Conservation (phyloP, 2,113 vertebrate species). For the Tachysurus vachellii region DNA sequence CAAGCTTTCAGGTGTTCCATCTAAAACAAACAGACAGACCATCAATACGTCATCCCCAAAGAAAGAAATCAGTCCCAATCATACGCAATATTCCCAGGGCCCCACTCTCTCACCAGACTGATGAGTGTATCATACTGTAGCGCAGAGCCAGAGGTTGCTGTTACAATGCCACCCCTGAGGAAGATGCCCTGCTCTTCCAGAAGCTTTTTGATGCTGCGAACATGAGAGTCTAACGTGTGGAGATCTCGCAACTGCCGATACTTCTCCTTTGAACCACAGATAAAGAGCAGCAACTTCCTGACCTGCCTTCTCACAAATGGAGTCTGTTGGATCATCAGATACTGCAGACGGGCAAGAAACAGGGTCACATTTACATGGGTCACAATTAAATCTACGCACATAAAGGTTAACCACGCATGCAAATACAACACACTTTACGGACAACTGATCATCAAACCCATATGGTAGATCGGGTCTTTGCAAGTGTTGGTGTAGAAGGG, state of each 20-base stretch:
- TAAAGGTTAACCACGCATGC: not conserved
- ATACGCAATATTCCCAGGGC: not conserved
- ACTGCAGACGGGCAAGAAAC: slow-evolving; percentile 68
- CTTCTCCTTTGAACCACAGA: slow-evolving; percentile 98
- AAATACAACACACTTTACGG: not conserved
- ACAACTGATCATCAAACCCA: not conserved
- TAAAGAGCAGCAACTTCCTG: slow-evolving; percentile 94
- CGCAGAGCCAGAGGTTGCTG: slow-evolving; percentile 92
- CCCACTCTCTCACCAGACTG: slow-evolving; percentile 80
- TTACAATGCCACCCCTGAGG: slow-evolving; percentile 89
- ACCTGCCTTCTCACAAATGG: slow-evolving; percentile 96
- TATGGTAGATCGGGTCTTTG: not conserved
- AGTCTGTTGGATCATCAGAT: slow-evolving; percentile 98
- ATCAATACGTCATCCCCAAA: not conserved
- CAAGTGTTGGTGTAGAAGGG: too few species aligned
- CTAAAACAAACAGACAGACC: slow-evolving; percentile 67
- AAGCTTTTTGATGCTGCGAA: slow-evolving; percentile 93
- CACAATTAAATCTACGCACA: not conserved
- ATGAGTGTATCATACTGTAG: slow-evolving; percentile 96
- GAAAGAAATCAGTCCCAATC: not conserved
- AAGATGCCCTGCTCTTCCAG: slow-evolving; percentile 97
- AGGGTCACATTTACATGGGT: not conserved
- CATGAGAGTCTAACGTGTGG: slow-evolving; percentile 93
- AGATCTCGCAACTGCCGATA: slow-evolving; percentile 95
- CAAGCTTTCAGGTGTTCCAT: slow-evolving; percentile 99